These are phyloP conservation scores for Melanchra persicariae DNA, from an alignment of 2,888 invertebrate species.

Conservation along the genomic window DNA sequence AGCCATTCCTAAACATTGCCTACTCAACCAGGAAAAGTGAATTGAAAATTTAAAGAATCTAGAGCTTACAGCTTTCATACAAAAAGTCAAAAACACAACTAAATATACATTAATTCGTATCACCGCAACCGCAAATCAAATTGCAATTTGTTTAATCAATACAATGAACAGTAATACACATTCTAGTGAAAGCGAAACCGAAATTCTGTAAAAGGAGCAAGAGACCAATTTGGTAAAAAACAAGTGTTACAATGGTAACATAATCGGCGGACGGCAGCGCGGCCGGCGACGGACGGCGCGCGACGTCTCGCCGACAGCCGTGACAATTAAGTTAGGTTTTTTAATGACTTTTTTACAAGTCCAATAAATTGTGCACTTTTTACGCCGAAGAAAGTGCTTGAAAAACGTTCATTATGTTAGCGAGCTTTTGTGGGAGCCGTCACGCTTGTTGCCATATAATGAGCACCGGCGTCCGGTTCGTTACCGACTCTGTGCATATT, in stretches of 20 bases:
- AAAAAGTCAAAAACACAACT: conserved; percentile 49
- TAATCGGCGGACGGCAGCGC: conserved; percentile 63
- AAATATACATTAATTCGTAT: conserved; percentile 62
- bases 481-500: conserved; percentile 67
- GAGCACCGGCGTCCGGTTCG: conserved; percentile 52
- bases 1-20: conserved; percentile 17
- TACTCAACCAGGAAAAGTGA: conserved; percentile 24
- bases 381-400: conserved; percentile 83
- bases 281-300: conserved; percentile 52
- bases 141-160: conserved; percentile 72
- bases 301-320: conserved; percentile 75
- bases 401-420: conserved; percentile 81
- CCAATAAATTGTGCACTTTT: conserved; percentile 71
- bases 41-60: conserved; percentile 36
- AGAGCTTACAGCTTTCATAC: conserved; percentile 54
- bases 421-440: conserved; percentile 73
- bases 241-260: conserved; percentile 64
- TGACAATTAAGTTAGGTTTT: conserved; percentile 88
- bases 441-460: conserved; percentile 69
- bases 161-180: conserved; percentile 74
- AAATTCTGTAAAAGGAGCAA: conserved; percentile 69
- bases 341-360: conserved; percentile 70
- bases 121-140: conserved; percentile 67
- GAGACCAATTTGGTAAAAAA: conserved; percentile 69
- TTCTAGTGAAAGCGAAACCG: conserved; percentile 85